These are phyloP conservation scores for Acropternis orthonyx DNA, from an alignment of 2,797 vertebrate species.

Conservation along the genomic window DNA sequence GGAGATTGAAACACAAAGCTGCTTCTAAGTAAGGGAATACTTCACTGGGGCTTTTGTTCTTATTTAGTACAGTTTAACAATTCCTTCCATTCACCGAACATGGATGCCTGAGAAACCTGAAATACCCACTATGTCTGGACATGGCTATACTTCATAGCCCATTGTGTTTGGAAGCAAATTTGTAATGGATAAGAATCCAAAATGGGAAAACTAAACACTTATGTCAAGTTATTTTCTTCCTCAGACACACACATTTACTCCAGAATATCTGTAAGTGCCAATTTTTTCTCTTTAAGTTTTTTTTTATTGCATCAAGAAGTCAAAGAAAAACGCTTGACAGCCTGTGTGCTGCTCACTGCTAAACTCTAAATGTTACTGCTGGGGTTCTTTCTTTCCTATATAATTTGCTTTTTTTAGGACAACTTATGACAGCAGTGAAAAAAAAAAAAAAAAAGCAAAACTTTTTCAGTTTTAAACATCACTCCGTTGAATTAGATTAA, in stretches of 20 bases:
- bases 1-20: conserved; percentile 34
- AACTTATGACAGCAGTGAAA: not conserved
- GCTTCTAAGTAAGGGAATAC: conserved; percentile 55
- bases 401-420: not conserved
- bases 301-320: not conserved
- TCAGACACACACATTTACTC: not conserved
- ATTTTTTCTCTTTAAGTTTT: not conserved
- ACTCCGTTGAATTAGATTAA: not conserved
- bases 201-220: not conserved
- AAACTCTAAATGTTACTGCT: not conserved
- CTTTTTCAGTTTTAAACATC: not conserved
- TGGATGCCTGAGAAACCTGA: conserved; percentile 13
- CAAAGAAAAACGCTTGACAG: not conserved
- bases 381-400: not conserved
- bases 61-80: conserved; percentile 32
- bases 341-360: not conserved
- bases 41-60: conserved; percentile 60
- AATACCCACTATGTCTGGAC: not conserved
- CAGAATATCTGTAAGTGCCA: not conserved
- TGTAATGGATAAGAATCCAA: not conserved
- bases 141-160: not conserved
- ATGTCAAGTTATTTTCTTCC: not conserved
- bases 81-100: conserved; percentile 45
- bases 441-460: not conserved
- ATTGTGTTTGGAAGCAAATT: not conserved